Evolutionary conservation across 2,113 vertebrate genomes (phyloP).

Genomic region (Hylia prasina): DNA sequence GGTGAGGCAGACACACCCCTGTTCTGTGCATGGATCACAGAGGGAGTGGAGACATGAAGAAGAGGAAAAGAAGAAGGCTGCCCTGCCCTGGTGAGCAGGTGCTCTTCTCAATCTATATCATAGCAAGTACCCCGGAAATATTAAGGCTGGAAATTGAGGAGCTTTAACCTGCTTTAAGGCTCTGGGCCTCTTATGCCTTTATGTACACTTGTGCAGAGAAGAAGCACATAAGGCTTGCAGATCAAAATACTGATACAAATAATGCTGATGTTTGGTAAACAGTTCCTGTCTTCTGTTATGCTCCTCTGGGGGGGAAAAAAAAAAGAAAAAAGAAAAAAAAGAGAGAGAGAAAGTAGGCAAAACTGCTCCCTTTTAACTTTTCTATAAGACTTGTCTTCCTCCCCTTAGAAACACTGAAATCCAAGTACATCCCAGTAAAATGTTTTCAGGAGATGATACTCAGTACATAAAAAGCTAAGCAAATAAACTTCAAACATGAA

Average conservation of each 20-base stretch:
- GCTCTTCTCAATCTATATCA: background rate
- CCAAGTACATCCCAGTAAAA: background rate
- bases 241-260: background rate
- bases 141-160: background rate
- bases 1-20: background rate
- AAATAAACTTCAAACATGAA: slow-evolving; percentile 32
- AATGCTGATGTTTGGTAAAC: background rate
- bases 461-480: background rate
- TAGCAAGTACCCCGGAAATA: background rate
- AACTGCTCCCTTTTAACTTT: background rate
- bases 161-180: background rate
- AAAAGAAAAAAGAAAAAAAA: background rate
- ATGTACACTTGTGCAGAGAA: background rate
- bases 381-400: background rate
- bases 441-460: background rate
- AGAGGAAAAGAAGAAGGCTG: background rate
- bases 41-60: background rate
- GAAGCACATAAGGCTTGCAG: background rate
- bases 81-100: background rate
- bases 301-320: background rate
- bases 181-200: background rate
- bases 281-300: background rate
- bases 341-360: background rate
- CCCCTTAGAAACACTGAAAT: background rate
- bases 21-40: background rate